Evolutionary conservation across 2,113 vertebrate genomes (phyloP).

Genomic region (Trogon melanurus): DNA sequence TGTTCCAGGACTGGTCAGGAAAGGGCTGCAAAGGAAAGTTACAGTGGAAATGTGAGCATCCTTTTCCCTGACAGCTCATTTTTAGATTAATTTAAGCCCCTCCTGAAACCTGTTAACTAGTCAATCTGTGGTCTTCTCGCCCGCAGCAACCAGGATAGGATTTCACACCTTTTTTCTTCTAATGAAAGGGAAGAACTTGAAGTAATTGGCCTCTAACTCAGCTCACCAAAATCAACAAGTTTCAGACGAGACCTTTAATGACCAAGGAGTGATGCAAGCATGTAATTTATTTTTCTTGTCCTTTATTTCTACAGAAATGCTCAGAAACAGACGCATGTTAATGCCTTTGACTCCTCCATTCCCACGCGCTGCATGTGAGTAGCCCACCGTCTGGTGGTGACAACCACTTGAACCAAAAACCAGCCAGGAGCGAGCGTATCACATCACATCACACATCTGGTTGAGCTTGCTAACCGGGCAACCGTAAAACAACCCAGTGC

Average conservation of each 20-base stretch:
- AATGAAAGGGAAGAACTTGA: not conserved
- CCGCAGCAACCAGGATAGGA: not conserved
- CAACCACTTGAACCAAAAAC: not conserved
- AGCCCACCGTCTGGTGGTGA: not conserved
- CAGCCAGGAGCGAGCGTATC: not conserved
- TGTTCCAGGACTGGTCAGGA: not conserved
- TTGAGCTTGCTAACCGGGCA: not conserved
- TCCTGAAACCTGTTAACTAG: not conserved
- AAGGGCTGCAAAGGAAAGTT: not conserved
- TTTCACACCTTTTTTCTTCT: not conserved
- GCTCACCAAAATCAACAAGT: not conserved
- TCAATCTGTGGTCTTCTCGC: not conserved
- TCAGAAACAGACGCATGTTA: not conserved
- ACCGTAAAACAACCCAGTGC: fast-evolving
- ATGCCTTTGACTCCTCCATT: not conserved
- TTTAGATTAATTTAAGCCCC: not conserved
- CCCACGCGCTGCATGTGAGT: not conserved
- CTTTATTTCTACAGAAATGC: conserved; percentile 22
- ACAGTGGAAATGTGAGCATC: not conserved
- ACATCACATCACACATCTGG: not conserved
- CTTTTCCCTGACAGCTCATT: not conserved
- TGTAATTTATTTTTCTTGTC: not conserved
- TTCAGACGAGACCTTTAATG: not conserved
- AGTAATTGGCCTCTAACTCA: not conserved
- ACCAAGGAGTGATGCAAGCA: not conserved